phyloP scores from a whole-genome alignment of 2,113 vertebrate species.

The Marmota flaviventris region DNA sequence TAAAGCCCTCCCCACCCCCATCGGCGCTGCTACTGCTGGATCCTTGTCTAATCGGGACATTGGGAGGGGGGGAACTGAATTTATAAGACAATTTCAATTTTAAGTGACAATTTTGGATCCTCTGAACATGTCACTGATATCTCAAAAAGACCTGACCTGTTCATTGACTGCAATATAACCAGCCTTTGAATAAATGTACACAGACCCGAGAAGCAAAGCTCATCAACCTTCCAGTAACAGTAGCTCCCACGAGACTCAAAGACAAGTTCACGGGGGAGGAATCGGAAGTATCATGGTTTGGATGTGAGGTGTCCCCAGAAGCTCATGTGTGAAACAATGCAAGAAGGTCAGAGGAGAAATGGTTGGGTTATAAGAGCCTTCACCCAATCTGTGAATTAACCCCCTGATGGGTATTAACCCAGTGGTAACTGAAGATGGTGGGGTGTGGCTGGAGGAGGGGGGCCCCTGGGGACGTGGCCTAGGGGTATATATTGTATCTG shows the following conservation, averaged over 20 bases:
- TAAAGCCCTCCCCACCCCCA: fast-evolving
- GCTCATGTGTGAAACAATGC: too few relatives aligned
- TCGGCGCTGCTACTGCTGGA: not conserved
- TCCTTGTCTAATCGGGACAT: not conserved
- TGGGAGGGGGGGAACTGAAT: not conserved
- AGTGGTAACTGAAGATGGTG: too few relatives aligned
- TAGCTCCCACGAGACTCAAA: not conserved
- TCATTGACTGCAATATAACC: not conserved
- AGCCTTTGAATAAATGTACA: not conserved
- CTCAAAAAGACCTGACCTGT: not conserved
- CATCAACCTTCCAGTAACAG: not conserved
- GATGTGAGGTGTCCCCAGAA: too few relatives aligned
- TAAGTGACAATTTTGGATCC: not conserved
- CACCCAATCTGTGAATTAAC: too few relatives aligned
- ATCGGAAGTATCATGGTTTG: too few relatives aligned
- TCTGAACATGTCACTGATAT: slow-evolving; percentile 1
- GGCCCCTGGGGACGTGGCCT: too few relatives aligned
- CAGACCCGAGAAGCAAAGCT: not conserved
- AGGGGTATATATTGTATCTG: too few relatives aligned
- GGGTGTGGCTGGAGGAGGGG: too few relatives aligned
- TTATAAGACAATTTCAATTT: not conserved
- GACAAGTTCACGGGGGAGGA: not conserved
- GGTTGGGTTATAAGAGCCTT: too few relatives aligned
- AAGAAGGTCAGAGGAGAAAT: too few relatives aligned
- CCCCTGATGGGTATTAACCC: too few relatives aligned